Evolutionary conservation across 2,113 vertebrate genomes (phyloP).

Genomic region (Grallaria varia): DNA sequence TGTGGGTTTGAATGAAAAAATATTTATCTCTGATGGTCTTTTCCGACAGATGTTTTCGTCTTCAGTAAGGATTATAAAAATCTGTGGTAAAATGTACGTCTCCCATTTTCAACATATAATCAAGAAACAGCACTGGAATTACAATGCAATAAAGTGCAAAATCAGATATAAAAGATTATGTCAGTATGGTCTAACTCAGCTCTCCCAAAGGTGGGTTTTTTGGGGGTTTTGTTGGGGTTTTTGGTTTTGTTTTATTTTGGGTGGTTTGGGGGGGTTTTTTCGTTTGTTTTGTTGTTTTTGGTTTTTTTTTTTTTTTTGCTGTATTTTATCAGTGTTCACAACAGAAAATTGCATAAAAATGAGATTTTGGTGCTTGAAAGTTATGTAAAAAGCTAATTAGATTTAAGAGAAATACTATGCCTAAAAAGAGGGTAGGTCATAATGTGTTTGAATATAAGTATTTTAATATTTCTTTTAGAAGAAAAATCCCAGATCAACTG

Average conservation of each 20-base stretch:
- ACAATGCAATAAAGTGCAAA: background rate
- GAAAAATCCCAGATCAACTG: background rate
- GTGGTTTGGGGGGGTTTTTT: too few species aligned
- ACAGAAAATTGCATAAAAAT: background rate
- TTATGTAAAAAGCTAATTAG: background rate
- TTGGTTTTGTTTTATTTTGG: background rate
- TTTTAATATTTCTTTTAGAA: background rate
- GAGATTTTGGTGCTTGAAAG: background rate
- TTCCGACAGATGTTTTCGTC: background rate
- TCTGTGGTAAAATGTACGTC: background rate
- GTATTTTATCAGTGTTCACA: background rate
- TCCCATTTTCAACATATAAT: background rate
- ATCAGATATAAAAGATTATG: background rate
- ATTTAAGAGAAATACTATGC: background rate
- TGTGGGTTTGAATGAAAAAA: background rate
- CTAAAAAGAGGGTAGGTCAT: background rate
- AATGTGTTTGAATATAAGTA: background rate
- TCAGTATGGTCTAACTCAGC: background rate
- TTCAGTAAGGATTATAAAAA: background rate
- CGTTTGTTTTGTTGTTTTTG: background rate
- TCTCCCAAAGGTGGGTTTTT: too few species aligned
- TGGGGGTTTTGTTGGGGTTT: too few species aligned
- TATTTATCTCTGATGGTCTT: background rate
- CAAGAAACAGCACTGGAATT: background rate
- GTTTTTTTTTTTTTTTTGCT: background rate